Conservation (phyloP, 2,888 invertebrate genomes). For the Malachius bipustulatus region DNA sequence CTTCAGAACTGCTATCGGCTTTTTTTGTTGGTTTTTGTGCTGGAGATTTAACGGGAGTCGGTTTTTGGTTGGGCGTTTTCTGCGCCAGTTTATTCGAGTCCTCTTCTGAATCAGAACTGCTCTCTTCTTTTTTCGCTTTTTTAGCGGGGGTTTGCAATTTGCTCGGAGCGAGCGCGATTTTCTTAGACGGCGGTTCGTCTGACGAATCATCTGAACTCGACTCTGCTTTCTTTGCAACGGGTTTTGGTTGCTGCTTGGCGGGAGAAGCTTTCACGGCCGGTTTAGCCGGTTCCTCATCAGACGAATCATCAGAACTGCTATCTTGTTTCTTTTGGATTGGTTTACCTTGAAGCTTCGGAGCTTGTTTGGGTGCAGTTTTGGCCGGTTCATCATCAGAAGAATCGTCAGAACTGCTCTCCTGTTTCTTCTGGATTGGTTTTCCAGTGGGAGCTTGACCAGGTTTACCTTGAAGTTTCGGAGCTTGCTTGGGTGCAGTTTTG, state of each 20-base stretch:
- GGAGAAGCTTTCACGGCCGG: constrained; percentile 13
- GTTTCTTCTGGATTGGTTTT: constrained; percentile 18
- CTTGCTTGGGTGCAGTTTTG: constrained; percentile 13
- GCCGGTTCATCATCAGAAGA: constrained; percentile 24
- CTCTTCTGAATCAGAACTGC: constrained; percentile 36
- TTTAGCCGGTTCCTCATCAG: constrained; percentile 16
- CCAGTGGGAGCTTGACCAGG: constrained; percentile 15
- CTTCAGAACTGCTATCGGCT: constrained; percentile 11
- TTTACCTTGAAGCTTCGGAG: constrained; percentile 12
- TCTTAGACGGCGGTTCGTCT: constrained; percentile 23
- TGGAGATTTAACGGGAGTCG: background rate
- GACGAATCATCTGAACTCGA: constrained; percentile 25
- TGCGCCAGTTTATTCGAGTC: constrained; percentile 34
- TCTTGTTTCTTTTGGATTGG: constrained; percentile 22
- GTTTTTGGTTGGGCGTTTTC: constrained; percentile 21
- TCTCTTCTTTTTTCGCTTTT: constrained; percentile 27
- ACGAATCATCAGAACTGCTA: constrained; percentile 18
- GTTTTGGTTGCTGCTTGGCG: constrained; percentile 7
- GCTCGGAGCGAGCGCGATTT: constrained; percentile 9
- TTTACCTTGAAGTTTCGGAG: constrained; percentile 12
- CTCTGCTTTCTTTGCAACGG: constrained; percentile 18
- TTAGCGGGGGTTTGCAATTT: constrained; percentile 19
- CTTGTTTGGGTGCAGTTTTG: constrained; percentile 13
- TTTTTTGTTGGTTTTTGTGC: background rate
- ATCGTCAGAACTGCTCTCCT: constrained; percentile 22